Evolutionary conservation across 1,140 invertebrate genomes (phyloP).

Genomic region (Ectropis grisescens): DNA sequence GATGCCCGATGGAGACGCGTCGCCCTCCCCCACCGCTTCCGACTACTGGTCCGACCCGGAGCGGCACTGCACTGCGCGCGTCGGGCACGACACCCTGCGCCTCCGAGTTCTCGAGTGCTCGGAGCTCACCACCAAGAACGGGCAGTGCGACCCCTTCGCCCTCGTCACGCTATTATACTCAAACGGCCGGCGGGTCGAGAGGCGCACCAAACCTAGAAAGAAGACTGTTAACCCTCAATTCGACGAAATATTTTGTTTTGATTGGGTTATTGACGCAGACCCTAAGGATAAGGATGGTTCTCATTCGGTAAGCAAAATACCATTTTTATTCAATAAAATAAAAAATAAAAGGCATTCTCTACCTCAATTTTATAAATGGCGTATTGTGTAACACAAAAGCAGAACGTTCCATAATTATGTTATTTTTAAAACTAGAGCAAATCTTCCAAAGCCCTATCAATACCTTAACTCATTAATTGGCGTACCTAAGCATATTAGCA

Average conservation of each 20-base stretch:
- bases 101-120: slow-evolving; percentile 84
- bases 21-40: slow-evolving; percentile 54
- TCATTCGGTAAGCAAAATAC: slow-evolving; percentile 70
- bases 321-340: no score
- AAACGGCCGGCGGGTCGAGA: slow-evolving; percentile 85
- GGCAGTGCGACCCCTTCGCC: slow-evolving; percentile 91
- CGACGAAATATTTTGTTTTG: slow-evolving; percentile 90
- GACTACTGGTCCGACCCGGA: slow-evolving; percentile 66
- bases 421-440: no score
- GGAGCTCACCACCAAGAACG: slow-evolving; percentile 90
- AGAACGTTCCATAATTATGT: no score
- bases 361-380: no score
- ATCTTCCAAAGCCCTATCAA: no score
- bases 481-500: no score
- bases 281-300: slow-evolving; percentile 67
- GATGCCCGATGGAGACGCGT: slow-evolving; percentile 47
- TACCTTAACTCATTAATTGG: no score
- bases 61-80: slow-evolving; percentile 52
- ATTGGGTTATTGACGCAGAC: slow-evolving; percentile 77
- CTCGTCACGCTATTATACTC: slow-evolving; percentile 83
- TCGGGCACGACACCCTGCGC: slow-evolving; percentile 61
- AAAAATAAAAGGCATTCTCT: no score
- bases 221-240: slow-evolving; percentile 91
- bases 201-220: slow-evolving; percentile 88
- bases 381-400: no score